Conservation (phyloP, 2,797 vertebrate genomes). For the Syngnathus rostellatus region DNA sequence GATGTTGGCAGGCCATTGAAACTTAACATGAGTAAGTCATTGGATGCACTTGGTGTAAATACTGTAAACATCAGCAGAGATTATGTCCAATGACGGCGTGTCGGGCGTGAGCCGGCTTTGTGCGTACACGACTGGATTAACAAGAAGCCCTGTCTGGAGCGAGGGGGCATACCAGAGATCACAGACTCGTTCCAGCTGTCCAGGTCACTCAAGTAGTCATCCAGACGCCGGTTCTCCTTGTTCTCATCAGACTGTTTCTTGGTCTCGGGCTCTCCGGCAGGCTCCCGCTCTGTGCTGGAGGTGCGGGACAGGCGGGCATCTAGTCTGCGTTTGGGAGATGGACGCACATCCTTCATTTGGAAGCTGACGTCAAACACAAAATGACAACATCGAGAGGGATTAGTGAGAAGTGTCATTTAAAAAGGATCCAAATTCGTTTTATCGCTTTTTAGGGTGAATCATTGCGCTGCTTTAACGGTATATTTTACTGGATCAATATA, state of each 20-base stretch:
- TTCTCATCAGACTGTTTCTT: slow-evolving; percentile 86
- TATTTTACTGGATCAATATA: too few relatives aligned
- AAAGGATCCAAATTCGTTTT: too few relatives aligned
- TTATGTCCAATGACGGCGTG: slow-evolving; percentile 23
- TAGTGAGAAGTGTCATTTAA: too few relatives aligned
- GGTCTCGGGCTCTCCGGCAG: slow-evolving; percentile 44
- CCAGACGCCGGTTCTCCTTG: slow-evolving; percentile 89
- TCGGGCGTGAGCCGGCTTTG: slow-evolving; percentile 14
- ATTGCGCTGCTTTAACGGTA: too few relatives aligned
- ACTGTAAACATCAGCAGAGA: slow-evolving; percentile 29
- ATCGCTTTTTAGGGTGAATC: too few relatives aligned
- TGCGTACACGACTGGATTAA: slow-evolving; percentile 6
- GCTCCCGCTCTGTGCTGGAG: slow-evolving; percentile 75
- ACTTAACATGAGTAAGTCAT: slow-evolving; percentile 30
- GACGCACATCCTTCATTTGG: slow-evolving; percentile 78
- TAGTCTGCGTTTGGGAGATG: slow-evolving; percentile 80
- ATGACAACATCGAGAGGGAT: slow-evolving; percentile 4
- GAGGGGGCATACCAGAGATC: slow-evolving; percentile 80
- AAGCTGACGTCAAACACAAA: slow-evolving; percentile 67
- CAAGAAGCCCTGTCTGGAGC: not conserved
- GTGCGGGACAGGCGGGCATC: slow-evolving; percentile 80
- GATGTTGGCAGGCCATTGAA: slow-evolving; percentile 44
- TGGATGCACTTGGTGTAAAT: slow-evolving; percentile 19
- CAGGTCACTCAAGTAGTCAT: slow-evolving; percentile 78
- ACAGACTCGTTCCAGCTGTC: slow-evolving; percentile 88